phyloP scores from a whole-genome alignment of 2,888 invertebrate genomes.

The Erebia epiphron region DNA sequence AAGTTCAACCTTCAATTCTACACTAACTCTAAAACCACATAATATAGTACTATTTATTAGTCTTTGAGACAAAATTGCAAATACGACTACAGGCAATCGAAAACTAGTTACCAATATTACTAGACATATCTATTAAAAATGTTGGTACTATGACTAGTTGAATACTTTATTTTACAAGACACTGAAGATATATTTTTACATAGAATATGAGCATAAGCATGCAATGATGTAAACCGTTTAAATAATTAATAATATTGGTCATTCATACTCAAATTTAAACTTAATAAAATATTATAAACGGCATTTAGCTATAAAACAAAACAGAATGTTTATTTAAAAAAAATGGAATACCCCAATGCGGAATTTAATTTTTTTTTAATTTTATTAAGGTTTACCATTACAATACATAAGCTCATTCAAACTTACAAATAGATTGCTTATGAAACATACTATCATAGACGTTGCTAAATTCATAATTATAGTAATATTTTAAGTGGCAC shows the following conservation, averaged over 20 bases:
- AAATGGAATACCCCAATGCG: no score
- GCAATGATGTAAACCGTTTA: background rate
- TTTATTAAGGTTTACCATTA: slow-evolving; percentile 11
- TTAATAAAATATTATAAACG: no score
- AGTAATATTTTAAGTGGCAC: slow-evolving; percentile 72
- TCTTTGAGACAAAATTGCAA: slow-evolving; percentile 42
- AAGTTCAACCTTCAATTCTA: slow-evolving; percentile 80
- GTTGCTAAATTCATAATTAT: slow-evolving; percentile 46
- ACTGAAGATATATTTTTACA: slow-evolving; percentile 49
- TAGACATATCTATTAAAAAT: slow-evolving; percentile 49
- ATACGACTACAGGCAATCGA: slow-evolving; percentile 44
- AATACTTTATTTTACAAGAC: slow-evolving; percentile 53
- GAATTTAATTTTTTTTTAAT: no score
- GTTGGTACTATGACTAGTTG: slow-evolving; percentile 45
- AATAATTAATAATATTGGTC: background rate
- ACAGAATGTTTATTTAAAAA: no score
- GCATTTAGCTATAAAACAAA: no score
- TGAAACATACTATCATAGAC: slow-evolving; percentile 50
- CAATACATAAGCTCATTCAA: slow-evolving; percentile 36
- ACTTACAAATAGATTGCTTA: slow-evolving; percentile 57
- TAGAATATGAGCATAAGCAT: slow-evolving; percentile 13
- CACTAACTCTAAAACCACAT: slow-evolving; percentile 48
- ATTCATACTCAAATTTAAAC: no score
- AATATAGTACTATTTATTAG: slow-evolving; percentile 32
- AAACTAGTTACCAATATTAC: slow-evolving; percentile 43